Percentiles rank a stretch among this genome's conserved stretches.
These are phyloP conservation scores for Daphoenositta chrysoptera DNA, from an alignment of 2,113 vertebrate species.

Conservation along the genomic window DNA sequence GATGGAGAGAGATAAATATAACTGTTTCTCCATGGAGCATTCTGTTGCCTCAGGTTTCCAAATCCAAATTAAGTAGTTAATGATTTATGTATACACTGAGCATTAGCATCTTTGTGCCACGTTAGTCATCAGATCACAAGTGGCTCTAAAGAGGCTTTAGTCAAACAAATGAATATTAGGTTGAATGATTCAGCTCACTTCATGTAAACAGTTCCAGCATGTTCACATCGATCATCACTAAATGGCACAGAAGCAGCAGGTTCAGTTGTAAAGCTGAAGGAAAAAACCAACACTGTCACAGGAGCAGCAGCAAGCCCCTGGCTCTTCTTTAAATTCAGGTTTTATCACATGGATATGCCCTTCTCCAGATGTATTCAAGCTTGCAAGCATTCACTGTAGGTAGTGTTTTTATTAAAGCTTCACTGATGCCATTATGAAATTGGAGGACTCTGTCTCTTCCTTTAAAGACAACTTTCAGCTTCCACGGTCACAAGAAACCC, in stretches of 20 bases:
- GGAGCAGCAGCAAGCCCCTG: not conserved
- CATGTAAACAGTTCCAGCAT: conserved; percentile 22
- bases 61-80: conserved; percentile 64
- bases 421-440: not conserved
- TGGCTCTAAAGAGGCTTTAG: conserved; percentile 58
- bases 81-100: conserved; percentile 59
- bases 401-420: not conserved
- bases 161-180: conserved; percentile 51
- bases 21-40: conserved; percentile 22
- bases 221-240: not conserved
- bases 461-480: not conserved
- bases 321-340: not conserved
- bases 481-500: not conserved
- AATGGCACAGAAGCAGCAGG: not conserved
- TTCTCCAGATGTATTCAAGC: not conserved
- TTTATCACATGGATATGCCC: not conserved
- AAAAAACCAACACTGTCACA: not conserved
- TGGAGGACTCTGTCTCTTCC: not conserved
- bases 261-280: not conserved
- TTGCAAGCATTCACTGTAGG: not conserved
- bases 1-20: conserved; percentile 11
- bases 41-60: conserved; percentile 45
- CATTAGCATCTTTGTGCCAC: conserved; percentile 48
- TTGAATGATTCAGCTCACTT: conserved; percentile 43
- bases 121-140: conserved; percentile 56